Percentiles rank a stretch among this genome's conserved stretches.
These are phyloP conservation scores for Lycocerus yunnanus DNA, from an alignment of 2,888 invertebrate genomes.

Conservation along the genomic window DNA sequence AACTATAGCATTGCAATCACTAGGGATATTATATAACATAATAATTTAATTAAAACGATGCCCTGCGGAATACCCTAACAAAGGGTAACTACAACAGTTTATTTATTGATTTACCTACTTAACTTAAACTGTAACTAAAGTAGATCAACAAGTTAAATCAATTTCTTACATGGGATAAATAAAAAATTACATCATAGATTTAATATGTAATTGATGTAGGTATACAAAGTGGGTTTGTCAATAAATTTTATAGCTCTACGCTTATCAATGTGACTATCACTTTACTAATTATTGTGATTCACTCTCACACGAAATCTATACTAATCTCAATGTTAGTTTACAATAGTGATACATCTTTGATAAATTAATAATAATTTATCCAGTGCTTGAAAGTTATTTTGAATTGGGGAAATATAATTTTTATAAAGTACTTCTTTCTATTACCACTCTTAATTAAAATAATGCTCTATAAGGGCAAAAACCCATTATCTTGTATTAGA, in stretches of 20 bases:
- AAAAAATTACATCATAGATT: neutral
- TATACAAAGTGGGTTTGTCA: neutral
- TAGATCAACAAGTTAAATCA: neutral
- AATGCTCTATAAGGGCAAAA: neutral
- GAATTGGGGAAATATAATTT: neutral
- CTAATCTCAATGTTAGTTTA: neutral
- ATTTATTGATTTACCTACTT: neutral
- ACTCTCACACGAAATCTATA: neutral
- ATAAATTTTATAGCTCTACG: neutral
- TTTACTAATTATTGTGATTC: neutral
- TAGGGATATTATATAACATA: neutral
- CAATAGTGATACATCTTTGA: neutral
- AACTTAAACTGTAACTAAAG: neutral
- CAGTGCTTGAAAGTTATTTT: neutral
- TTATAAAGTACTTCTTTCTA: neutral
- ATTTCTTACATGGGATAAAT: neutral
- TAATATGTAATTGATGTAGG: neutral
- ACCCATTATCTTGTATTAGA: neutral
- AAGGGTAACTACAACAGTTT: neutral
- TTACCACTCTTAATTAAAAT: neutral
- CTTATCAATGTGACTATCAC: neutral
- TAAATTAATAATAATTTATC: neutral
- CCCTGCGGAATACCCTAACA: neutral
- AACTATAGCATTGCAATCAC: neutral
- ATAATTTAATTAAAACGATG: neutral